phyloP scores from a whole-genome alignment of 2,888 invertebrate species.

The Drosophila crucigera region DNA sequence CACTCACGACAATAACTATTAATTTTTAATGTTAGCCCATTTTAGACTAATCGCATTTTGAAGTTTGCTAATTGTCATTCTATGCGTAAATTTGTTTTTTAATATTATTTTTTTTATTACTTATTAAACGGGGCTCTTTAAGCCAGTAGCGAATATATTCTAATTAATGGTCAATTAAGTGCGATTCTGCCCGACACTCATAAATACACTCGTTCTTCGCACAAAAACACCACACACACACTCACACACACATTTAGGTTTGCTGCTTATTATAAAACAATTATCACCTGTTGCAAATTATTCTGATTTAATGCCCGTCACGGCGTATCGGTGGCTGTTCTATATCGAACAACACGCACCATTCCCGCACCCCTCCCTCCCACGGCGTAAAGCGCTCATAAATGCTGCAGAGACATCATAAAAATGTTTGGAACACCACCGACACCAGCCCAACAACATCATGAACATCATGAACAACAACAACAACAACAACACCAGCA shows the following conservation, averaged over 20 bases:
- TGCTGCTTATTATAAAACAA: slow-evolving; percentile 77
- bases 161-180: slow-evolving; percentile 5
- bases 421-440: slow-evolving; percentile 78
- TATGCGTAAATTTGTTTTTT: neutral
- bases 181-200: slow-evolving; percentile 20
- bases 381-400: slow-evolving; percentile 59
- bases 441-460: slow-evolving; percentile 52
- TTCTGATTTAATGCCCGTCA: slow-evolving; percentile 72
- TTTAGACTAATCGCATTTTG: neutral
- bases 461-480: slow-evolving; percentile 33
- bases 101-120: neutral
- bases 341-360: slow-evolving; percentile 38
- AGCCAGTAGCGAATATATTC: slow-evolving; percentile 1
- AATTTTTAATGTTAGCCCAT: neutral
- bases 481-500: slow-evolving; percentile 51
- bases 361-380: slow-evolving; percentile 11
- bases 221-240: neutral
- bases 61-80: neutral
- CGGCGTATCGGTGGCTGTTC: slow-evolving; percentile 77
- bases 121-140: neutral
- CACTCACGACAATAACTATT: neutral
- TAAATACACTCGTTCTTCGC: slow-evolving; percentile 50
- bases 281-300: slow-evolving; percentile 82
- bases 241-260: slow-evolving; percentile 8
- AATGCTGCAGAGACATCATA: slow-evolving; percentile 81